Evolutionary conservation across 2,888 invertebrate genomes (phyloP), one percentile per base, ranked within the genome.

Genomic region (Drosophila longiperda): DNA sequence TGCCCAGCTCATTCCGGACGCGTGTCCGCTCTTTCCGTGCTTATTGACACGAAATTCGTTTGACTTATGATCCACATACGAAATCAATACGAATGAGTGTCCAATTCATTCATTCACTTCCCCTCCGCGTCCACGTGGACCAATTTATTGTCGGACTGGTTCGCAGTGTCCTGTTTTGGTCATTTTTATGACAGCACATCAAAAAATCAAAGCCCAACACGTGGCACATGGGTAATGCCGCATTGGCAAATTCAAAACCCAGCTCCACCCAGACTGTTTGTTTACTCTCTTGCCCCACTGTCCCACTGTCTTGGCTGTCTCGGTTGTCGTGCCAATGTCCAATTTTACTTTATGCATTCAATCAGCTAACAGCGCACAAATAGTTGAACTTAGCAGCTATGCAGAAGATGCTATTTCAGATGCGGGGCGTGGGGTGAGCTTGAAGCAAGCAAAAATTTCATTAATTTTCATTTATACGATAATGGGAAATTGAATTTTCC

Each of bases 391-490:
- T 59, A 49, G 40, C 70, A 68, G 42, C 62, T 49, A 53, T 65
- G 63, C 54, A 62, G 23, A 26, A 45, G 45, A 45, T 15, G 45
- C 23, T 45, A 70, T 75, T 70, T 67, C 79, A 75, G 70, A 79
- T 70, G 75, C 54, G 50, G 64, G 66, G 48, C n/a, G 48, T n/a
- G n/a, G n/a, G n/a, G 34, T 38, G 40, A 49, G 70, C 60, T 72
- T 66, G 45, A 67, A 63, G 70, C 70, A 58, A 52, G 71, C 69
- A 72, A 72, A 74, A 80, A 76, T 82, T 74, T 82, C 78, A 83
- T 86, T 83, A 81, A 83, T 83, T 81, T 87, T 80, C 84, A 86
- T 86, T 86, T 77, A 80, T 78, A 86, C 83, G 83, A 73, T 83
- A 78, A 81, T 86, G 87, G 79, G 71, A 77, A 83, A 86, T 88